Conservation (phyloP, 23 tunicate species). For the Ascidia mentula region DNA sequence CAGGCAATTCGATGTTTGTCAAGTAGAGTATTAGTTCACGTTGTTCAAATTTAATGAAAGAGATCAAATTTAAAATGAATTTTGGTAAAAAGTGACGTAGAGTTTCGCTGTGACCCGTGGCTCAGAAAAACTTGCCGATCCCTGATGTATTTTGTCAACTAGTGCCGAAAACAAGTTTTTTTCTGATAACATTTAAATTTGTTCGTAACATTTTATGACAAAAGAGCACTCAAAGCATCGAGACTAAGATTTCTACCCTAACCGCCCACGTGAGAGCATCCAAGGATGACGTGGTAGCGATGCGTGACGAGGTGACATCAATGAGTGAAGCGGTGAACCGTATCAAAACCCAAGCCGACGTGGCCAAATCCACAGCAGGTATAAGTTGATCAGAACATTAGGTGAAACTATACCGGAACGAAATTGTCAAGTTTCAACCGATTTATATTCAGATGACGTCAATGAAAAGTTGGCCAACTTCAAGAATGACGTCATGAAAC, state of each 20-base stretch:
- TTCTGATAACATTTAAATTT: no score
- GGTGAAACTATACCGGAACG: neutral
- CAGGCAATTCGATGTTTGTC: no score
- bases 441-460: neutral
- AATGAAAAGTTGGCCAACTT: neutral
- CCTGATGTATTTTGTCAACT: no score
- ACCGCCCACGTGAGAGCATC: conserved; percentile 23
- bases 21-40: no score
- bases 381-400: neutral
- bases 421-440: neutral
- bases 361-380: neutral
- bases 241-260: conserved; percentile 16
- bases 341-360: neutral
- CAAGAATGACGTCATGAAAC: neutral
- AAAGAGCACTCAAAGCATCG: neutral
- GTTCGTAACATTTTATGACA: no score
- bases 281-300: conserved; percentile 17
- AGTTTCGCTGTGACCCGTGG: no score
- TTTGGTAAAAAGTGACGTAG: no score
- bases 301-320: conserved; percentile 10
- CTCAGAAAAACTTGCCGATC: no score
- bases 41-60: no score
- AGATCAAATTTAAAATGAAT: no score
- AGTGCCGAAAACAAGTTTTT: no score
- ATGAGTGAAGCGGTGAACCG: conserved; percentile 4